Conservation (phyloP, 2,888 invertebrate genomes). For the Perithous albicinctus region DNA sequence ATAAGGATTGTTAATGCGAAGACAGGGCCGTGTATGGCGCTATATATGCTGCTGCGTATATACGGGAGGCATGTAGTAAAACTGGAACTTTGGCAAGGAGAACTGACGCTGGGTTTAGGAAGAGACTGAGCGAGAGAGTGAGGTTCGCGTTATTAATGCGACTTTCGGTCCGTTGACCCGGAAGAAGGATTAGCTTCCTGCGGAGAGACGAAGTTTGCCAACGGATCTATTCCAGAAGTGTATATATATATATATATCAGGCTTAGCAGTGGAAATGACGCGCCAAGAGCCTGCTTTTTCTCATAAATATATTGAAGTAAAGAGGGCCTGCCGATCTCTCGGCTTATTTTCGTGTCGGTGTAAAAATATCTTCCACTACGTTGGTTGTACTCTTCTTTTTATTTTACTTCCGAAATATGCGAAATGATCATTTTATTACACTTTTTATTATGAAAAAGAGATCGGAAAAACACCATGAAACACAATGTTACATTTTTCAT, state of each 20-base stretch:
- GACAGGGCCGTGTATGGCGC: neutral
- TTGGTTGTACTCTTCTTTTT: neutral
- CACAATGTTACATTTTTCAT: neutral
- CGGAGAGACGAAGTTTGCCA: conserved; percentile 55
- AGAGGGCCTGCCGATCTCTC: neutral
- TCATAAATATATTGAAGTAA: conserved; percentile 7
- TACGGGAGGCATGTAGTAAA: conserved; percentile 41
- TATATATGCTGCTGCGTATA: neutral
- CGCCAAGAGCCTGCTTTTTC: neutral
- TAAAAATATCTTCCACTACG: neutral
- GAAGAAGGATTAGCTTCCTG: conserved; percentile 67
- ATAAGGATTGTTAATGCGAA: conserved; percentile 36
- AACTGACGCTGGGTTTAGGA: conserved; percentile 28
- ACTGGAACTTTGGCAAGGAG: conserved; percentile 15
- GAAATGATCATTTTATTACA: neutral
- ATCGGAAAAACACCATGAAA: neutral
- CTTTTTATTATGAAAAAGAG: neutral
- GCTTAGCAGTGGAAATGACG: neutral
- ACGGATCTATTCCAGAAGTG: conserved; percentile 30
- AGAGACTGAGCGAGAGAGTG: conserved; percentile 5
- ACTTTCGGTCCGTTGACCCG: conserved; percentile 66
- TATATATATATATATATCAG: conserved; percentile 11
- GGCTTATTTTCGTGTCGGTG: neutral
- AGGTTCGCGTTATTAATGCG: conserved; percentile 67
- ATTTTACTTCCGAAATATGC: neutral